Evolutionary conservation across 1,140 invertebrate species (phyloP), one percentile per base, ranked within the genome.

Genomic region (Samia ricini): DNA sequence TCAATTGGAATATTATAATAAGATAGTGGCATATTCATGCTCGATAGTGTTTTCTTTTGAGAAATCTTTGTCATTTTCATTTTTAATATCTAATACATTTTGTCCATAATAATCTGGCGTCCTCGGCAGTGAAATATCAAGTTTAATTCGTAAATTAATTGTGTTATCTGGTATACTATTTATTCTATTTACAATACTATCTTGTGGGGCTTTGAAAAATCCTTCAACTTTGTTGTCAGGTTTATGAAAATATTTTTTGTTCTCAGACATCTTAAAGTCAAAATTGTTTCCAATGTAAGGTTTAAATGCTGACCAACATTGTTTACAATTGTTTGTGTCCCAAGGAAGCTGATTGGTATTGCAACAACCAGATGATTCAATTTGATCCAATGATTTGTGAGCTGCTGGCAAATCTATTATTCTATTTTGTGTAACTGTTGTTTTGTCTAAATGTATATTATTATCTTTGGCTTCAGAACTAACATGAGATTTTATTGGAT

Each of bases 81-180:
- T 12, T 19, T 18, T 66, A 69, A 70, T 69, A 6, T 75, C 65
- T 56, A 66, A 26, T 64, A 52, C 52, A 62, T 64, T 64, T 76
- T 77, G 36, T 57, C 56, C 58, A 33, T 73, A 49, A 26, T 33
- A 54, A 6, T 81, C 66, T 51, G 66, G 60, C 66, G 67, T 63
- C 74, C 73, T 83, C 20, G 83, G 84, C 19, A 87, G 52, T 63
- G 85, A 75, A 36, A 89, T 66, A 56, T 87, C 81, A 36, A 88
- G 66, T 67, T 87, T 88, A 22, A 88, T 76, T 61, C 71, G 70
- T 52, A 88, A 63, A 54, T 81, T 88, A 24, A 88, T 29, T 49
- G 77, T 70, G 58, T 79, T 72, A 10, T 83, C 65, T 51, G 58
- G 56, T 22, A 42, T 12, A 42, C 33, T 15, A 42, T 42, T 42